Evolutionary conservation across 2,113 vertebrate genomes (phyloP), one percentile per base, ranked within the genome.

Genomic region (Dasypus novemcinctus): DNA sequence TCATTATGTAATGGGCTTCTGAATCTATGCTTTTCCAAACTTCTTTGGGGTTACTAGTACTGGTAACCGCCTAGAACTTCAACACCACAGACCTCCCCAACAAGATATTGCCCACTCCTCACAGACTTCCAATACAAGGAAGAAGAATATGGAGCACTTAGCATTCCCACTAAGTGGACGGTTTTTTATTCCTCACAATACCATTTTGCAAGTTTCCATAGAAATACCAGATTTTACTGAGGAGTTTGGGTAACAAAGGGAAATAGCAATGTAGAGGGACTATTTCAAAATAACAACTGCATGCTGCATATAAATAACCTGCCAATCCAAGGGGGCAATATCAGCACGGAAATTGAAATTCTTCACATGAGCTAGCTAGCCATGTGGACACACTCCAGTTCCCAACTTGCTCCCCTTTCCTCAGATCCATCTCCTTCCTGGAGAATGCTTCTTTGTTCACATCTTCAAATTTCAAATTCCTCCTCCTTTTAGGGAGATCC

Each of bases 131-230:
- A 54, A 79, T 21, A 61, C 41, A 69, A 25, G 6, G 2, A 63
- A n/a, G 38, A 36, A 69, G 29, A 64, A 33, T 10, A 23, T 27
- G 12, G 1, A 3, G 0, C 18, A 25, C 1, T 1, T 1, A 31
- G 2, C 9, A 10, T 4, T 46, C 71, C 27, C 18, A 13, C 59
- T 18, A 49, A 38, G 20, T 36, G 6, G 4, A 25, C 25, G 1
- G 5, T 83, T 4, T 31, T 79, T 63, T 10, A 49, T 87, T 87
- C 38, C 49, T 20, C 5, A 75, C 10, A 31, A 59, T 43, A 61
- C 6, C 20, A 10, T 75, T 88, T 3, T 63, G 57, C 27, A 13
- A 17, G 1, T 68, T 86, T 91, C 31, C 54, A 23, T 41, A 46
- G 12, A 72, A 61, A 64, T 83, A 29, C 8, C 52, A 59, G 6